Conservation (phyloP, 2,888 invertebrate species). For the Ennomos quercinarius region DNA sequence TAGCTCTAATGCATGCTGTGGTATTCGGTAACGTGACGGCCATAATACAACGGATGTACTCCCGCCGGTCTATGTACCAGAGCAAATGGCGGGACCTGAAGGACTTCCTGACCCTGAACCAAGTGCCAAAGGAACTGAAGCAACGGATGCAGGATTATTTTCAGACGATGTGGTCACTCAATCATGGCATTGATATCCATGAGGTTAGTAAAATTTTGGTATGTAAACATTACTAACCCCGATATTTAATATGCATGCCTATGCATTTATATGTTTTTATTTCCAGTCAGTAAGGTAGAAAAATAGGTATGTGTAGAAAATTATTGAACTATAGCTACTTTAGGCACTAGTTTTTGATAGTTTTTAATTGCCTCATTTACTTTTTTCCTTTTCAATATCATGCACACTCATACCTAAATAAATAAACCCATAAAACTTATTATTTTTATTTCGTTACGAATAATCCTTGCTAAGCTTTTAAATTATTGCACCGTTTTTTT, state of each 20-base stretch:
- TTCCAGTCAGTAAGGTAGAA: too few species aligned
- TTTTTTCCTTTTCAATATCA: background rate
- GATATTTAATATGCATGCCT: constrained; percentile 2
- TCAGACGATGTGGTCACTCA: constrained; percentile 99
- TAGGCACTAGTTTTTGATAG: too few species aligned
- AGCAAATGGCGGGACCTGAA: constrained; percentile 97
- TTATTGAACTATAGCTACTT: too few species aligned
- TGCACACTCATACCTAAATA: background rate
- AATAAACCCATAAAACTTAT: too few species aligned
- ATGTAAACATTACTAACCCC: constrained; percentile 16
- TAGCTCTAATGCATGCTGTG: constrained; percentile 98
- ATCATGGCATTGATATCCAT: constrained; percentile 98
- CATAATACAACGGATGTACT: constrained; percentile 98
- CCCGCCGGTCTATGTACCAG: constrained; percentile 96
- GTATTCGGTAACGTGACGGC: constrained; percentile 99
- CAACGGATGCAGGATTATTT: constrained; percentile 99
- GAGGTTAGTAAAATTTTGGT: constrained; percentile 87
- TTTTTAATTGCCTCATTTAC: background rate
- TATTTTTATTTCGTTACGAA: too few species aligned
- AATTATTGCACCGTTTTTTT: too few species aligned
- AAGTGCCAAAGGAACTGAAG: constrained; percentile 97
- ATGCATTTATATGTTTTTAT: too few species aligned
- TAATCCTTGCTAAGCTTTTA: too few species aligned
- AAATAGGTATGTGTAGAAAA: too few species aligned
- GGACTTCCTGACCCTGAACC: constrained; percentile 97